Percentiles rank a stretch among this genome's conserved stretches.
Conservation (phyloP, 1,140 invertebrate species). For the Cyclina sinensis region DNA sequence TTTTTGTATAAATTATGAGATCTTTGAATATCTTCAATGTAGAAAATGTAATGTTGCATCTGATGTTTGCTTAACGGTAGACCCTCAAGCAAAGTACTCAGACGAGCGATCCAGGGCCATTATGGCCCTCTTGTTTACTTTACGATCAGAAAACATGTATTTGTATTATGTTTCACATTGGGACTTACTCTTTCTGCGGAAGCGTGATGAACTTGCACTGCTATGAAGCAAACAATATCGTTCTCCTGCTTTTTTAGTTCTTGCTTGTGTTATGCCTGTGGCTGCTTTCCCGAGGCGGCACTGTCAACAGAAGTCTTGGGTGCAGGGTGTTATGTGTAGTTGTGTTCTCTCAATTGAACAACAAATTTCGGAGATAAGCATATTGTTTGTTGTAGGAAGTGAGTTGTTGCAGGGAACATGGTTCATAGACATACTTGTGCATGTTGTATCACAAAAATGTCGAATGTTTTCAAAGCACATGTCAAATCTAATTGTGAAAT, state of each 20-base stretch:
- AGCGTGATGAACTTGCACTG: background rate
- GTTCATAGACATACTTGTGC: background rate
- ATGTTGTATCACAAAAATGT: background rate
- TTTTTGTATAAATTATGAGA: too few relatives aligned
- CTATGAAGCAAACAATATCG: background rate
- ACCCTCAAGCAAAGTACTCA: too few relatives aligned
- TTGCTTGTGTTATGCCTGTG: background rate
- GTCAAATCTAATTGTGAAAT: too few relatives aligned
- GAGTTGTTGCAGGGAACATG: background rate
- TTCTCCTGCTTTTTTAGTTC: background rate
- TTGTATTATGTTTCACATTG: constrained; percentile 10
- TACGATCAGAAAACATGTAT: constrained; percentile 2
- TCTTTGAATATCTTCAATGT: too few relatives aligned
- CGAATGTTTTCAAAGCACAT: too few relatives aligned
- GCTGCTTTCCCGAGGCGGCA: background rate
- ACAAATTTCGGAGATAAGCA: background rate
- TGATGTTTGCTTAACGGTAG: too few relatives aligned
- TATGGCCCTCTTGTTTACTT: background rate
- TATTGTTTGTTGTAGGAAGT: constrained; percentile 11
- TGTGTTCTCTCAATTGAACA: background rate
- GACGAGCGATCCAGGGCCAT: too few relatives aligned
- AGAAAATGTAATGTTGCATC: too few relatives aligned
- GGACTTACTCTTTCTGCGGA: background rate
- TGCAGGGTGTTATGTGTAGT: background rate
- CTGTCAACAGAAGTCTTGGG: background rate